Percentiles rank a stretch among this genome's conserved stretches.
Conservation (phyloP, 1,140 invertebrate genomes). For the Brachionus asplanchnoidis region DNA sequence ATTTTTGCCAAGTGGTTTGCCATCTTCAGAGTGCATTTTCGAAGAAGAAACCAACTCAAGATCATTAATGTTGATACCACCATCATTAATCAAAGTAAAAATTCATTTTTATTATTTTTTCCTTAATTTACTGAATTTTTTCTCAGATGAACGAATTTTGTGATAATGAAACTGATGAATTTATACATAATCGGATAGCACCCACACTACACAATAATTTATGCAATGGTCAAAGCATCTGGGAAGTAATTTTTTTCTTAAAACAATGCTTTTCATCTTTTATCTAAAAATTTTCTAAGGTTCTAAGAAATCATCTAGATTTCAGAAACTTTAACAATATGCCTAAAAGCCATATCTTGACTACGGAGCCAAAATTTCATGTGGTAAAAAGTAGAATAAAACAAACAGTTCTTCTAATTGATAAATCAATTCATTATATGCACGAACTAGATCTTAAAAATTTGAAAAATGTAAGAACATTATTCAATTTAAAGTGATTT, state of each 20-base stretch:
- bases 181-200: neutral
- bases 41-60: neutral
- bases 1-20: neutral
- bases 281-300: neutral
- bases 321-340: constrained; percentile 12
- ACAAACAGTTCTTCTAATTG: constrained; percentile 13
- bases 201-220: constrained; percentile 12
- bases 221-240: constrained; percentile 7
- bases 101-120: neutral
- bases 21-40: neutral
- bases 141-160: constrained; percentile 1
- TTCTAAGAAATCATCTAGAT: neutral
- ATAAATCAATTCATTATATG: neutral
- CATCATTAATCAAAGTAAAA: neutral
- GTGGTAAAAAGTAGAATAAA: neutral
- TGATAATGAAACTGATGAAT: neutral
- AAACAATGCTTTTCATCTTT: too few relatives aligned
- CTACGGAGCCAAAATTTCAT: neutral
- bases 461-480: neutral
- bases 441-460: neutral
- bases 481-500: neutral
- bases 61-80: neutral
- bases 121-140: neutral
- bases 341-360: neutral
- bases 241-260: neutral